These are phyloP conservation scores for Caenorhabditis wallacei DNA, from an alignment of 2,888 invertebrate genomes.

Conservation along the genomic window DNA sequence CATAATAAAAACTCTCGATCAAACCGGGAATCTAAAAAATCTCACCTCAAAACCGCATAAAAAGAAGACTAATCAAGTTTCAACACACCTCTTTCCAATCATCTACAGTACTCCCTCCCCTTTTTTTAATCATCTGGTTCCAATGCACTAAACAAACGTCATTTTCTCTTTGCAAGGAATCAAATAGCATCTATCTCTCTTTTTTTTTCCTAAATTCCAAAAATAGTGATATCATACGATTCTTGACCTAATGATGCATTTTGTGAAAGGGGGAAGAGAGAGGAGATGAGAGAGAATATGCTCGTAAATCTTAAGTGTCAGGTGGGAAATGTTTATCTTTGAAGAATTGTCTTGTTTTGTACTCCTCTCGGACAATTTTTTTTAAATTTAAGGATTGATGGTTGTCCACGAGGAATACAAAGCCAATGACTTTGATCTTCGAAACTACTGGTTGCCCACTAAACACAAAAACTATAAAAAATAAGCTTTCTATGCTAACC, in stretches of 20 bases:
- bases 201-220: conserved; percentile 3
- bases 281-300: background rate
- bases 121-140: background rate
- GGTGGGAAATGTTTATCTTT: background rate
- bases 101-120: background rate
- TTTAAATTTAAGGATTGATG: too few relatives aligned
- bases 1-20: background rate
- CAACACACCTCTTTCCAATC: background rate
- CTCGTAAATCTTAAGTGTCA: conserved; percentile 15
- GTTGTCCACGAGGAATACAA: too few relatives aligned
- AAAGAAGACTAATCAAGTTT: background rate
- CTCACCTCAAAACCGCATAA: background rate
- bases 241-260: conserved; percentile 31
- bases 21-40: background rate
- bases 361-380: too few relatives aligned
- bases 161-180: background rate
- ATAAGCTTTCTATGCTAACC: background rate
- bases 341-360: too few relatives aligned
- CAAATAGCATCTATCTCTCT: conserved; percentile 16
- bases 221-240: conserved; percentile 22
- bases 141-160: background rate
- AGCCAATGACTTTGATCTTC: too few relatives aligned
- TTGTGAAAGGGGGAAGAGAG: background rate
- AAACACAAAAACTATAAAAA: background rate
- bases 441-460: too few relatives aligned